phyloP scores from a whole-genome alignment of 1,140 invertebrate species.

The Venustaconcha ellipsiformis region DNA sequence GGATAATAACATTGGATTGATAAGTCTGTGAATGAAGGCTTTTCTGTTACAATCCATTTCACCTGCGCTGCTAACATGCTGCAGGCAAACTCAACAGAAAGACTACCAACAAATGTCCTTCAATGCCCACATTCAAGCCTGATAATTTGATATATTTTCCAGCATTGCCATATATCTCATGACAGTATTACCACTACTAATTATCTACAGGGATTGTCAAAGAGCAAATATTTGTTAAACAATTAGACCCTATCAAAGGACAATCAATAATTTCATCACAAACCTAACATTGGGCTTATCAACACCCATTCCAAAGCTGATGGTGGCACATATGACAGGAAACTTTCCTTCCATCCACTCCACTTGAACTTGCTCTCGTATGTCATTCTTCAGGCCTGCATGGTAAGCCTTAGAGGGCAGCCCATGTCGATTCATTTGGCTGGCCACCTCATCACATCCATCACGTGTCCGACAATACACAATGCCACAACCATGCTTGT shows the following conservation, averaged over 20 bases:
- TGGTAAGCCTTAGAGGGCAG: constrained; percentile 76
- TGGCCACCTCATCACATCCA: constrained; percentile 76
- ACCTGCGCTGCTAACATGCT: no score
- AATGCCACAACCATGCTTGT: constrained; percentile 75
- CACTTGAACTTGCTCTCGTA: constrained; percentile 74
- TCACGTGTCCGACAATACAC: constrained; percentile 79
- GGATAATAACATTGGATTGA: no score
- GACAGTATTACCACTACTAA: no score
- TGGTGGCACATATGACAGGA: constrained; percentile 75
- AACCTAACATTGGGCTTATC: constrained; percentile 79
- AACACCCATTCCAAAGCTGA: constrained; percentile 84
- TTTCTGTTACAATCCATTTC: no score
- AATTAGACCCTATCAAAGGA: background rate
- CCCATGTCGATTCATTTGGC: constrained; percentile 71
- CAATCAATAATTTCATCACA: constrained; percentile 13
- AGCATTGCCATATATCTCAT: no score
- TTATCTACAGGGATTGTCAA: background rate
- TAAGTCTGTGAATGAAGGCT: no score
- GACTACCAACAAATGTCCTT: background rate
- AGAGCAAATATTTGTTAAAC: background rate
- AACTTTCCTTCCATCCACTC: constrained; percentile 78
- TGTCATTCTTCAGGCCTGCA: constrained; percentile 72
- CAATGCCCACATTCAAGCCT: background rate
- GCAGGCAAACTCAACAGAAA: background rate
- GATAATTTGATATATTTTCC: background rate